A percentile compares a stretch with the other conserved stretches of the same genome.
These are phyloP conservation scores for Knipowitschia caucasica DNA, from an alignment of 2,797 vertebrate genomes.

Conservation along the genomic window DNA sequence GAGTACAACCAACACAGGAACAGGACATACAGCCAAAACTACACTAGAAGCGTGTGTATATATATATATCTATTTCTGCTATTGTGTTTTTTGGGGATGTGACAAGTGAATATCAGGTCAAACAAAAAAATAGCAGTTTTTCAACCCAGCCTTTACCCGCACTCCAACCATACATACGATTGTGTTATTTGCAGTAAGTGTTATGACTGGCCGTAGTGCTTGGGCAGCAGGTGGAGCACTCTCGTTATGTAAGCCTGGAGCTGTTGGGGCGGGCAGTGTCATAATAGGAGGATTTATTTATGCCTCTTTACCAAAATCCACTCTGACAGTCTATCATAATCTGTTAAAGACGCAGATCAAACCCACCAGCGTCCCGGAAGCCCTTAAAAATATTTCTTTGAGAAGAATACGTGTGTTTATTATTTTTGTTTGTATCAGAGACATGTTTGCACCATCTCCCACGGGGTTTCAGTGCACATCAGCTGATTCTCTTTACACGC, in stretches of 20 bases:
- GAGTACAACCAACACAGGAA: too few relatives aligned
- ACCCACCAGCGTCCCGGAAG: constrained; percentile 19
- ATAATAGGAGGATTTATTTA: constrained; percentile 51
- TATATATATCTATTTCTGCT: constrained; percentile 32
- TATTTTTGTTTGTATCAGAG: constrained; percentile 2
- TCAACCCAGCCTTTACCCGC: neutral
- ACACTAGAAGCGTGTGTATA: too few relatives aligned
- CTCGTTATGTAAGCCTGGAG: constrained; percentile 29
- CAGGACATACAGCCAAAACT: too few relatives aligned
- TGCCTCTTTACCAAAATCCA: constrained; percentile 49
- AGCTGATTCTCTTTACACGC: constrained; percentile 32
- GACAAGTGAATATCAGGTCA: constrained; percentile 45
- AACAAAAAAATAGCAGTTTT: constrained; percentile 13
- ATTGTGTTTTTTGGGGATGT: constrained; percentile 50
- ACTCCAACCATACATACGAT: constrained; percentile 8
- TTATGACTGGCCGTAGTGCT: constrained; percentile 21
- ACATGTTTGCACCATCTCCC: constrained; percentile 7
- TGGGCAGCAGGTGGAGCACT: constrained; percentile 24
- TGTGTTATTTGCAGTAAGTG: constrained; percentile 16
- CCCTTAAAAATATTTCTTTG: constrained; percentile 16
- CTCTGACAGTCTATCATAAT: constrained; percentile 50
- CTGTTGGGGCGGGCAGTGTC: constrained; percentile 16
- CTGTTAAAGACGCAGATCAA: constrained; percentile 50
- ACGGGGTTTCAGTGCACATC: constrained; percentile 19
- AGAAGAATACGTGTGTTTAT: constrained; percentile 2